phyloP scores from a whole-genome alignment of 2,888 invertebrate genomes.

The Tuta absoluta region DNA sequence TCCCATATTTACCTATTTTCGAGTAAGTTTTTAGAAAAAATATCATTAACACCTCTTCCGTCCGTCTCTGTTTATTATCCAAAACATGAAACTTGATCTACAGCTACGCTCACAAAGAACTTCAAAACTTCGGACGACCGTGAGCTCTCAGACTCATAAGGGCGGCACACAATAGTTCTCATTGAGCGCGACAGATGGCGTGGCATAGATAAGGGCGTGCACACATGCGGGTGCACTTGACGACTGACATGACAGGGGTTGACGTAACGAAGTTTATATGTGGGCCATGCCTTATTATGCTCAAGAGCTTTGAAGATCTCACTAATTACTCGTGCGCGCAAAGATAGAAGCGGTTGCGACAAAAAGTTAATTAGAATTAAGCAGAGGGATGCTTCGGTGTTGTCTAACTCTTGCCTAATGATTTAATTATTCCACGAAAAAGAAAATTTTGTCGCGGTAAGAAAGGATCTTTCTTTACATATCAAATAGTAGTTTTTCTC shows the following conservation, averaged over 20 bases:
- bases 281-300: constrained; percentile 15
- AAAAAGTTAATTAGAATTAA: not conserved
- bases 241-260: constrained; percentile 19
- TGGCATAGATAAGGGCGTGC: constrained; percentile 8
- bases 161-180: constrained; percentile 21
- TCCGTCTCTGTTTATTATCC: not conserved
- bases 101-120: not conserved
- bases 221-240: constrained; percentile 24
- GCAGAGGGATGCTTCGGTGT: not conserved
- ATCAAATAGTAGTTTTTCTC: no score
- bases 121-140: not conserved
- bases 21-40: not conserved
- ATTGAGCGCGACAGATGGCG: constrained; percentile 21
- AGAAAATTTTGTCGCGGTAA: not conserved
- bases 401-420: not conserved
- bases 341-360: not conserved
- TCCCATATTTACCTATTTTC: not conserved
- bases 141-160: constrained; percentile 5
- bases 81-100: constrained; percentile 4
- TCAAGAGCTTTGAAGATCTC: constrained; percentile 10
- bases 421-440: not conserved
- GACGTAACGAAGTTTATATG: constrained; percentile 11
- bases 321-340: not conserved
- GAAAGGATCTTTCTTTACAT: no score
- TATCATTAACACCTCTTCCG: no score